Base-by-base conservation (phyloP, 2,888 invertebrate genomes). In the Caradrina kadenii region DNA sequence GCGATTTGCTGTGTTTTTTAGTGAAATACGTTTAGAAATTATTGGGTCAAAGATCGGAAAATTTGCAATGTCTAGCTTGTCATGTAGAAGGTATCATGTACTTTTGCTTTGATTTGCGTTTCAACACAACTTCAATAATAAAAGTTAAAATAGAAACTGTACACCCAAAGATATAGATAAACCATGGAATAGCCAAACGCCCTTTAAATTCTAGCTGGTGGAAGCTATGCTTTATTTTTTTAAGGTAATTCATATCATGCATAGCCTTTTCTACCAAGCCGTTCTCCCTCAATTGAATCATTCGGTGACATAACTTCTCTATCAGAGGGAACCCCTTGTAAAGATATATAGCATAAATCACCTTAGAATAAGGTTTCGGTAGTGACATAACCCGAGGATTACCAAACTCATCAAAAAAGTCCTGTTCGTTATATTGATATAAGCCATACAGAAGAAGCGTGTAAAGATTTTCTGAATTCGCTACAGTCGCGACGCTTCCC, bases 311-410 rank as follows among this genome's bases (percentile, higher is more conserved):
- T 7, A 93, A 61, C 13, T 76, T 80, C 0, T 86, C 65, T 0
- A 70, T 10, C 48, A 89, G 69, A 2, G 93, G 93, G 67, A 93
- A 93, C 0, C 93, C 94, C 76, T 93, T 93, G 60, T 91, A 89
- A 7, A 91, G 78, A 50, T 88, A 93, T 19, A 91, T 88, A 1
- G 88, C 87, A 58, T 90, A 92, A 4, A 92, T 84, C 2, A 90
- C 65, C 63, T 90, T 91, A 7, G 83, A 82, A 10, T 87, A 76
- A 0, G 91, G 90, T 8, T 80, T 76, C 0, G 67, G 26, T 52
- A 92, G 86, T 2, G 55, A 17, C 54, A 87, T 86, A 10, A 89
- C 35, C 10, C 59, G 69, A 35, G 81, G 56, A 8, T 72, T 49
- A 0, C 92, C 91, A 48, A 69, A 85, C 49, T 83, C 70, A 69